These are phyloP conservation scores for Aphelenchoides besseyi DNA, from an alignment of 1,140 invertebrate genomes.

Conservation along the genomic window DNA sequence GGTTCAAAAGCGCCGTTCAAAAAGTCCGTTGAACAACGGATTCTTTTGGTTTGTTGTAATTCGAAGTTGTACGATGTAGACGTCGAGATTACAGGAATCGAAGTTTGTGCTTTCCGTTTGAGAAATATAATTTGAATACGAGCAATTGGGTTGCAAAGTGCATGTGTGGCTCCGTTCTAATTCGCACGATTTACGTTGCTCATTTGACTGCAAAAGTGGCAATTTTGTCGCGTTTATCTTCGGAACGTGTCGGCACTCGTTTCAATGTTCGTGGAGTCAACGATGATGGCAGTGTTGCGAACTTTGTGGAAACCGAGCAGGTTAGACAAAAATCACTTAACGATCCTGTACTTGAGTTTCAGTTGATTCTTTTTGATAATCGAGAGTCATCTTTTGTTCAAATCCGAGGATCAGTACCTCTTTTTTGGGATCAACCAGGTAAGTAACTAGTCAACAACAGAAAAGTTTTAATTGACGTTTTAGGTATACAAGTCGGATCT, in stretches of 20 bases:
- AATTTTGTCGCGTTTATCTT: slow-evolving; percentile 88
- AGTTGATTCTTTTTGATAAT: slow-evolving; percentile 75
- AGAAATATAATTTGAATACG: slow-evolving; percentile 50
- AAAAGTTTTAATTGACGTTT: slow-evolving; percentile 76
- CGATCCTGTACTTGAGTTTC: slow-evolving; percentile 22
- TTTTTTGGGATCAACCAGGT: slow-evolving; percentile 99
- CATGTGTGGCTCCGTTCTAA: slow-evolving; percentile 59
- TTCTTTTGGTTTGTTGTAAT: slow-evolving; percentile 48
- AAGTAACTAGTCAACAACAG: slow-evolving; percentile 85
- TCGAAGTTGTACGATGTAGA: neutral
- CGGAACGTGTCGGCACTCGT: slow-evolving; percentile 86
- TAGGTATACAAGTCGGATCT: slow-evolving; percentile 95
- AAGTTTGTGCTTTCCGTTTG: slow-evolving; percentile 55
- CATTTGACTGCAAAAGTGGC: slow-evolving; percentile 71
- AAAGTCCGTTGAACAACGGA: slow-evolving; percentile 29
- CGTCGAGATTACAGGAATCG: slow-evolving; percentile 53
- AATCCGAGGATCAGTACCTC: slow-evolving; percentile 88
- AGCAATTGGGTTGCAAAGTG: slow-evolving; percentile 53
- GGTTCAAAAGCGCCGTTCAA: slow-evolving; percentile 41
- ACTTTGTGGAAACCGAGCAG: slow-evolving; percentile 99
- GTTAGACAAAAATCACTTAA: slow-evolving; percentile 48
- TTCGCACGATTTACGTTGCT: slow-evolving; percentile 61
- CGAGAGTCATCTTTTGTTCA: slow-evolving; percentile 70
- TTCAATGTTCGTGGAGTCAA: slow-evolving; percentile 98
- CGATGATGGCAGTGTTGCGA: slow-evolving; percentile 97